Evolutionary conservation across 2,888 invertebrate genomes (phyloP).

Genomic region (Endotricha flammealis): DNA sequence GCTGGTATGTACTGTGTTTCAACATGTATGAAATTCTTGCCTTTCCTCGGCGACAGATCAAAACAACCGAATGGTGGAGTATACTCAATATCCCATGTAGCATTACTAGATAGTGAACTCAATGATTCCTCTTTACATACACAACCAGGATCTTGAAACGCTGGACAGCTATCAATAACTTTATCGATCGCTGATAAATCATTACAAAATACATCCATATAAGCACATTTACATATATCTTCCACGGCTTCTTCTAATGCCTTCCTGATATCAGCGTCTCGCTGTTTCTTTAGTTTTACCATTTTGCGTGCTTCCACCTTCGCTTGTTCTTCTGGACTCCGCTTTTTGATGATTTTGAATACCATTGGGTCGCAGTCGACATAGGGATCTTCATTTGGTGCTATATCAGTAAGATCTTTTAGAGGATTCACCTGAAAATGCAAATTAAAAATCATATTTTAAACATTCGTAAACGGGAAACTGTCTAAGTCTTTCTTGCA

Average conservation of each 20-base stretch:
- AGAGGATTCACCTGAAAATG: conserved; percentile 77
- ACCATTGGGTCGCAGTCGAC: conserved; percentile 83
- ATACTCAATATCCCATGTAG: conserved; percentile 84
- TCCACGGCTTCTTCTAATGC: conserved; percentile 65
- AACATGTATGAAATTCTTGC: conserved; percentile 70
- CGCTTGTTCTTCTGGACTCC: conserved; percentile 72
- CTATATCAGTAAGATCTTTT: conserved; percentile 78
- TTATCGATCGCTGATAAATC: conserved; percentile 64
- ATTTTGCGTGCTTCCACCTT: conserved; percentile 75
- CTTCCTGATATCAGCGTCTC: conserved; percentile 71
- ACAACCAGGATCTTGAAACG: conserved; percentile 65
- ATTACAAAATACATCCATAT: conserved; percentile 72
- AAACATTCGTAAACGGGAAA: no score
- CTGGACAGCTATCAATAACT: conserved; percentile 64
- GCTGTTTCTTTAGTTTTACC: conserved; percentile 74
- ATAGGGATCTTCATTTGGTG: conserved; percentile 81
- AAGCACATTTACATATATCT: conserved; percentile 71
- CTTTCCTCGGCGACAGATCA: conserved; percentile 73
- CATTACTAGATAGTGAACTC: conserved; percentile 75
- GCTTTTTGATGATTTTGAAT: conserved; percentile 81
- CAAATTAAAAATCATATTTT: no score
- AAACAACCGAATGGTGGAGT: conserved; percentile 84
- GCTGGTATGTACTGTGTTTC: conserved; percentile 80
- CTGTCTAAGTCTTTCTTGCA: no score
- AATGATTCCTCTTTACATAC: conserved; percentile 58